Evolutionary conservation across 1,140 invertebrate genomes (phyloP).

Genomic region (Saxidomus purpurata): DNA sequence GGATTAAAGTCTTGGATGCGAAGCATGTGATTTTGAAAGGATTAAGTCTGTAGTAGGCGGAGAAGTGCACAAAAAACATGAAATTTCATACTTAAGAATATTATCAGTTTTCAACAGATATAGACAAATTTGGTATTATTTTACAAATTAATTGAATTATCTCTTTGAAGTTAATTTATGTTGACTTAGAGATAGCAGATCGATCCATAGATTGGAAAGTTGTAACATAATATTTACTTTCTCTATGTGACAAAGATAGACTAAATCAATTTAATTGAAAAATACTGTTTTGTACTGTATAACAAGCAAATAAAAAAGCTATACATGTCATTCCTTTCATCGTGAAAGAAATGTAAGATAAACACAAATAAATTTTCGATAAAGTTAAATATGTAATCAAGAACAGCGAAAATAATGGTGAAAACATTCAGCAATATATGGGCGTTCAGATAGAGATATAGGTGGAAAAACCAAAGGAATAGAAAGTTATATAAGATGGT

Average conservation of each 20-base stretch:
- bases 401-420: background rate
- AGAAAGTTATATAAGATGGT: background rate
- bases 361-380: background rate
- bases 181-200: background rate
- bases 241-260: background rate
- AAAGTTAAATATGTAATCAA: background rate
- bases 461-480: background rate
- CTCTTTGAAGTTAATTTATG: slow-evolving; percentile 61
- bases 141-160: slow-evolving; percentile 66
- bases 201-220: background rate
- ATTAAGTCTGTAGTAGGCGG: background rate
- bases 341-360: slow-evolving; percentile 10
- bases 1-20: slow-evolving; percentile 24
- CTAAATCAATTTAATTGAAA: slow-evolving; percentile 22
- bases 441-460: too few relatives aligned
- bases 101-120: slow-evolving; percentile 24
- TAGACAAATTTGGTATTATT: slow-evolving; percentile 43
- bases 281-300: slow-evolving; percentile 5
- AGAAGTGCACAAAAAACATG: background rate
- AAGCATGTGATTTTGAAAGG: slow-evolving; percentile 31
- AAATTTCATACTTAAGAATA: slow-evolving; percentile 16
- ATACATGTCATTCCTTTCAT: slow-evolving; percentile 18
- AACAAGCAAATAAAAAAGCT: slow-evolving; percentile 1
- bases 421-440: background rate
- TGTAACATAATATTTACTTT: slow-evolving; percentile 27